phyloP scores from a whole-genome alignment of 2,888 invertebrate genomes.

The Heliconius cydno region DNA sequence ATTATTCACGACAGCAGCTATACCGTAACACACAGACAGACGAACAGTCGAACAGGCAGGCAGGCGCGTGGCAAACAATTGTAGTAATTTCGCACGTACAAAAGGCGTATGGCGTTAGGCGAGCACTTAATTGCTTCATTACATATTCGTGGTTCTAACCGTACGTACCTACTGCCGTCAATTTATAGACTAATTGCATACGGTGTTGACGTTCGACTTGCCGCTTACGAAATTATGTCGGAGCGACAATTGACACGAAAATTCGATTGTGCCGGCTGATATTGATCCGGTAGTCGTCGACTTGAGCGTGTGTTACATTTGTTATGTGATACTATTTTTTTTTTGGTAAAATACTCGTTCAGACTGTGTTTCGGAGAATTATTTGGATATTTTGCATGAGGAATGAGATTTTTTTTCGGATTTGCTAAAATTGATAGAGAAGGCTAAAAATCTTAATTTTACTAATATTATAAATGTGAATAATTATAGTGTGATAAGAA shows the following conservation, averaged over 20 bases:
- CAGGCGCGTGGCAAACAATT: conserved; percentile 47
- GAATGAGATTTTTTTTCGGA: no score
- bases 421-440: no score
- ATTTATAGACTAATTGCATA: conserved; percentile 55
- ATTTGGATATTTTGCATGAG: no score
- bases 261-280: conserved; percentile 22
- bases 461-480: no score
- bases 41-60: conserved; percentile 29
- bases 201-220: conserved; percentile 50
- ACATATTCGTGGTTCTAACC: conserved; percentile 57
- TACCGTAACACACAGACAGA: conserved; percentile 8
- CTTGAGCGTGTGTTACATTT: background rate
- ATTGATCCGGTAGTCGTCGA: conserved; percentile 13
- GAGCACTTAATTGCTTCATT: conserved; percentile 64
- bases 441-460: no score
- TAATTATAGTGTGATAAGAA: no score
- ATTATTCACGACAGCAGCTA: conserved; percentile 18
- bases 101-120: conserved; percentile 49
- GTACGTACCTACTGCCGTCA: conserved; percentile 47
- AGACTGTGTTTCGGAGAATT: no score
- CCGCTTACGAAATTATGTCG: conserved; percentile 43
- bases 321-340: background rate
- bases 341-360: background rate
- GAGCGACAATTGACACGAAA: conserved; percentile 33
- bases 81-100: conserved; percentile 50